phyloP scores from a whole-genome alignment of 2,797 vertebrate genomes.

The Cheirogaleus major region DNA sequence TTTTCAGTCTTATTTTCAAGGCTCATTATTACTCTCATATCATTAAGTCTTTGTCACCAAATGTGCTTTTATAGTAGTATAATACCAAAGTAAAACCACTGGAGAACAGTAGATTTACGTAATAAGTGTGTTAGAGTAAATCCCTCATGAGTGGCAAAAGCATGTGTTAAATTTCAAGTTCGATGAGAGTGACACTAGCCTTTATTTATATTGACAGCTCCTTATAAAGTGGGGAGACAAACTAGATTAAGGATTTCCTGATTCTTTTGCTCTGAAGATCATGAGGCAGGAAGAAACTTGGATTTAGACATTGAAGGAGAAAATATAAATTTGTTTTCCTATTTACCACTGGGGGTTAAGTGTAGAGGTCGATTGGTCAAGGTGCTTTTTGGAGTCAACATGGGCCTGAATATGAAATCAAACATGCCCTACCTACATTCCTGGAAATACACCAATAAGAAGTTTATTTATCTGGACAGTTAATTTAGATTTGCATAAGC shows the following conservation, averaged over 20 bases:
- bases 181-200: constrained; percentile 62
- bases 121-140: constrained; percentile 63
- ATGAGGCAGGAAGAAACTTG: constrained; percentile 32
- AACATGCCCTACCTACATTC: neutral
- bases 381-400: neutral
- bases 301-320: neutral
- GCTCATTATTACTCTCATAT: constrained; percentile 54
- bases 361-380: neutral
- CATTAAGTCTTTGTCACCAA: constrained; percentile 55
- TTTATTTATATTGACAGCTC: constrained; percentile 74
- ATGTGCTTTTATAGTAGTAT: constrained; percentile 62
- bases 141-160: constrained; percentile 67
- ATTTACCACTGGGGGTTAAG: neutral
- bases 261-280: constrained; percentile 55
- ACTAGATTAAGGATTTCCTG: constrained; percentile 71
- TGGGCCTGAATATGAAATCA: neutral
- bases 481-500: neutral
- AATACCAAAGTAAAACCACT: constrained; percentile 47
- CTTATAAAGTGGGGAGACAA: constrained; percentile 64
- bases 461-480: neutral
- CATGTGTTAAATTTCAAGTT: constrained; percentile 73
- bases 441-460: neutral
- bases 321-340: constrained; percentile 36
- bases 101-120: constrained; percentile 61
- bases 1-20: constrained; percentile 61